Evolutionary conservation across 2,113 vertebrate genomes (phyloP).

Genomic region (Nerophis lumbriciformis): DNA sequence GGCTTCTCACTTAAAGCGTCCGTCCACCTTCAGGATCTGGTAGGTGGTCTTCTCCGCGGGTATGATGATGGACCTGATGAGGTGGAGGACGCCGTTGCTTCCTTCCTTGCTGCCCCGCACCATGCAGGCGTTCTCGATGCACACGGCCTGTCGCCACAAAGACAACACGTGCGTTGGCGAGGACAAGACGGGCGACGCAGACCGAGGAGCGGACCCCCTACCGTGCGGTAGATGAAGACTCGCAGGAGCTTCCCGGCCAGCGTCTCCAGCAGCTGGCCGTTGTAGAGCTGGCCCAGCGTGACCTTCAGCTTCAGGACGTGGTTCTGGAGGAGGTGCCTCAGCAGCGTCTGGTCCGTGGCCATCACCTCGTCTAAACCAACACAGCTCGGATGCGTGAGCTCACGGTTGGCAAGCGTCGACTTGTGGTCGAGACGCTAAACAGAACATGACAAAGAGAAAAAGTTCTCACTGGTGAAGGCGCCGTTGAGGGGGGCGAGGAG

Average conservation of each 20-base stretch:
- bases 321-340: conserved; percentile 84
- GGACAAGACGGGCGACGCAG: too few species aligned
- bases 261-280: conserved; percentile 88
- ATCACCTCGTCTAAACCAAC: conserved; percentile 77
- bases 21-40: conserved; percentile 78
- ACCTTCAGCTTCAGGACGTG: conserved; percentile 91
- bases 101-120: conserved; percentile 88
- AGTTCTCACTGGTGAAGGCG: conserved; percentile 82
- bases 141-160: conserved; percentile 76
- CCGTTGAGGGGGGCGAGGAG: conserved; percentile 82
- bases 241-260: conserved; percentile 83
- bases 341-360: conserved; percentile 75
- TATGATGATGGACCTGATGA: conserved; percentile 82
- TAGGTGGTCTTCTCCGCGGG: conserved; percentile 80
- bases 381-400: neutral
- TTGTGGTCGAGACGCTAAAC: neutral
- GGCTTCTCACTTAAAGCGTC: conserved; percentile 84
- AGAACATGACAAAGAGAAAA: neutral
- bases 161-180: too few species aligned
- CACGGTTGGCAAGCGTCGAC: neutral
- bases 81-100: conserved; percentile 85
- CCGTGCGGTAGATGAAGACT: conserved; percentile 94
- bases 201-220: conserved; percentile 38
- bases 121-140: conserved; percentile 95
- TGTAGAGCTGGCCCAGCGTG: conserved; percentile 87